Conservation (phyloP, 2,888 invertebrate genomes). For the Xylocampa areola region DNA sequence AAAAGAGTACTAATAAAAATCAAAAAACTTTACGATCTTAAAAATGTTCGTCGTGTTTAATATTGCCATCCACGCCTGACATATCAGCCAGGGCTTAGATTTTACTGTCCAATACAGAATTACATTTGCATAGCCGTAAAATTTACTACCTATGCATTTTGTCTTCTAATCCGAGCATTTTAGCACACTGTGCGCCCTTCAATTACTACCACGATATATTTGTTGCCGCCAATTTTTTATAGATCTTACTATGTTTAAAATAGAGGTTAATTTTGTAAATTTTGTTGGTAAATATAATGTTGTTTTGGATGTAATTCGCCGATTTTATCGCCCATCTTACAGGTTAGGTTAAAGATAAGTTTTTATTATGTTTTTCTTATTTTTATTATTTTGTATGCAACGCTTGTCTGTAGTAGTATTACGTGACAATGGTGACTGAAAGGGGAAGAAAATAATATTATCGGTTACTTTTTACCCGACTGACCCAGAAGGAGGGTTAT, state of each 20-base stretch:
- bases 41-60: conserved; percentile 64
- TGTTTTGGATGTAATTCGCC: conserved; percentile 58
- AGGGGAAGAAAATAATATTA: background rate
- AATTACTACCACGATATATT: conserved; percentile 37
- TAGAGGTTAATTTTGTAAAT: conserved; percentile 23
- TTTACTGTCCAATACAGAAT: conserved; percentile 81
- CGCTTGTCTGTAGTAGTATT: conserved; percentile 40
- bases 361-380: conserved; percentile 61
- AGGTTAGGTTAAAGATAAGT: conserved; percentile 64
- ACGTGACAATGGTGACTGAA: conserved; percentile 41
- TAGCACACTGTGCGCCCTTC: conserved; percentile 69
- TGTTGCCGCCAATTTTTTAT: background rate
- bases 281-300: conserved; percentile 4
- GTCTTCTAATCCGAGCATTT: conserved; percentile 79
- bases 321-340: conserved; percentile 67
- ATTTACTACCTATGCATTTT: conserved; percentile 86
- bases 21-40: conserved; percentile 59
- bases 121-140: conserved; percentile 88
- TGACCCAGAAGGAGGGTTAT: too few relatives aligned
- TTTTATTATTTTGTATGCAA: conserved; percentile 55
- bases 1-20: conserved; percentile 58
- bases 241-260: background rate
- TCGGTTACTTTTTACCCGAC: too few relatives aligned
- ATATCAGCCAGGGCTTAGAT: conserved; percentile 73
- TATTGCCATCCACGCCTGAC: conserved; percentile 72